A percentile compares a stretch with the other conserved stretches of the same genome.
Conservation (phyloP, 2,113 vertebrate genomes). For the Psettodes erumei region DNA sequence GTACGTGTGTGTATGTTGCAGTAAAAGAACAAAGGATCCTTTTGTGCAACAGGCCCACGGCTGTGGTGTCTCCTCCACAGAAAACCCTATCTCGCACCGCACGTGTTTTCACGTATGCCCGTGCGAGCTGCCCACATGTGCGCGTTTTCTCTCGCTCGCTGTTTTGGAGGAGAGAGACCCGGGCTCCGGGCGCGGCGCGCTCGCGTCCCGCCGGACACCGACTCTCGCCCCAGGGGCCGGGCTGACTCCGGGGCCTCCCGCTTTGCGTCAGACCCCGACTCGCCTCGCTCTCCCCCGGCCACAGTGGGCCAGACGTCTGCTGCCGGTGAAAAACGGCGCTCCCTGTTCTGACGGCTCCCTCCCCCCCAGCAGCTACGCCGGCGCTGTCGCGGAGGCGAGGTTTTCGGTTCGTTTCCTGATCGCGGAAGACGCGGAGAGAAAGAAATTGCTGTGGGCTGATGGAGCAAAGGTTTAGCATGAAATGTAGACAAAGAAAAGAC, state of each 20-base stretch:
- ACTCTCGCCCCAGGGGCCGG: slow-evolving; percentile 47
- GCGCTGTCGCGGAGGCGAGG: slow-evolving; percentile 9
- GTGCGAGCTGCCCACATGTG: slow-evolving; percentile 43
- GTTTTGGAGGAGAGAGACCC: slow-evolving; percentile 44
- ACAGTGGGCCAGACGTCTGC: slow-evolving; percentile 43
- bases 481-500: slow-evolving; percentile 11
- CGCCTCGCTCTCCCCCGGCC: slow-evolving; percentile 62
- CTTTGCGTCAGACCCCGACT: slow-evolving; percentile 64
- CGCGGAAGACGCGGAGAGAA: slow-evolving; percentile 16
- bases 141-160: slow-evolving; percentile 38
- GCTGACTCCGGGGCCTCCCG: slow-evolving; percentile 61
- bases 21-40: slow-evolving; percentile 65
- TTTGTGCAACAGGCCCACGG: slow-evolving; percentile 54
- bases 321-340: slow-evolving; percentile 50
- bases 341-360: slow-evolving; percentile 45
- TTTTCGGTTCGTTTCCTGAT: slow-evolving; percentile 25
- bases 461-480: background rate
- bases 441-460: slow-evolving; percentile 4
- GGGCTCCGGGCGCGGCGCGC: slow-evolving; percentile 31
- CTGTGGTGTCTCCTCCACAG: slow-evolving; percentile 46
- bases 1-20: slow-evolving; percentile 17
- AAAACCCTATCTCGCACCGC: slow-evolving; percentile 19
- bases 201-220: slow-evolving; percentile 47
- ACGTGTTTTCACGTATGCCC: slow-evolving; percentile 53
- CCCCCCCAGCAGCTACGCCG: slow-evolving; percentile 23